Evolutionary conservation across 2,113 vertebrate species (phyloP), one percentile per base, ranked within the genome.

Genomic region (Podarcis cretensis): DNA sequence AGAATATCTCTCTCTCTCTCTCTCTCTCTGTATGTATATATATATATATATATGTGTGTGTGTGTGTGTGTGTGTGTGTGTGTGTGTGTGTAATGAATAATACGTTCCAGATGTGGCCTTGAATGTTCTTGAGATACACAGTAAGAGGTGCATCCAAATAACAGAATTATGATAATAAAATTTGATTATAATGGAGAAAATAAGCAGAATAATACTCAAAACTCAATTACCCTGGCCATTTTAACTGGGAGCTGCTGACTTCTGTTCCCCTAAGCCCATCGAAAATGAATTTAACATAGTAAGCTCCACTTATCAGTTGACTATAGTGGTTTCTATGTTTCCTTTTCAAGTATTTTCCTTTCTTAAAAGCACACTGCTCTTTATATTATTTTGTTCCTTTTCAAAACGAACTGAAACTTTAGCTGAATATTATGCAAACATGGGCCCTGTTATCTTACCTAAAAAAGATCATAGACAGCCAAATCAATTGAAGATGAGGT

Each of bases 141-240:
- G 95, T 92, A 90, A 96, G 94, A 89, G 94, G 91, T 89, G 93
- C 90, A 94, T 93, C 89, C 90, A 92, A 97, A 97, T 97, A 97
- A 98, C 94, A 97, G 95, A 97, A 97, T 97, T 97, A 98, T 96
- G 95, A 95, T 97, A 97, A 97, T 97, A 95, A 89, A 97, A 97
- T 97, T 95, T 93, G 93, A 98, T 98, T 97, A 97, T 93, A 96
- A 96, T 94, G 87, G 74, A 65, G 82, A 83, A 95, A 95, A 96
- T 93, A 96, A 96, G 88, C 92, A 92, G 27, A 95, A 92, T 90
- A 95, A 91, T 89, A 92, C 78, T 27, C 75, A 95, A 96, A 94
- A 96, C 77, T 92, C 84, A 93, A 96, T 96, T 96, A 96, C 35
- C 89, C 84, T 89, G 90, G 59, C 27, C 90, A 85, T 66, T 95